Evolutionary conservation across 2,797 vertebrate species (phyloP).

Genomic region (Selene dorsalis): DNA sequence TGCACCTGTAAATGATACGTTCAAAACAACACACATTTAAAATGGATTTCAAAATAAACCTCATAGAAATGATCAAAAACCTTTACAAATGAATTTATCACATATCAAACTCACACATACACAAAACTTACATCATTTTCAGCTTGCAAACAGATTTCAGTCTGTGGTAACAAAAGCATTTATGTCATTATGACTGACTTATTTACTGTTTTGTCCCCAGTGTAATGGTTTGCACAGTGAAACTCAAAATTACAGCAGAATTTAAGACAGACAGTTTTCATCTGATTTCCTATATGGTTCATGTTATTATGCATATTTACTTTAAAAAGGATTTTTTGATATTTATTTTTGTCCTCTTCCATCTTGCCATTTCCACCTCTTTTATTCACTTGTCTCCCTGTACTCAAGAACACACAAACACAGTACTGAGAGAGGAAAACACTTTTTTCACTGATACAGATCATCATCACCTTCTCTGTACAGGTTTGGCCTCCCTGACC

Average conservation of each 20-base stretch:
- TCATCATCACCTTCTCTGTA: slow-evolving; percentile 83
- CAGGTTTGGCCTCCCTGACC: slow-evolving; percentile 69
- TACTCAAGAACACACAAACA: background rate
- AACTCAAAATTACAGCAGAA: background rate
- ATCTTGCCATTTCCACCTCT: background rate
- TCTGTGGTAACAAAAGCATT: slow-evolving; percentile 1
- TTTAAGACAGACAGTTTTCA: background rate
- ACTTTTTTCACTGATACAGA: slow-evolving; percentile 82
- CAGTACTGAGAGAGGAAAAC: background rate
- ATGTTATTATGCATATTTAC: background rate
- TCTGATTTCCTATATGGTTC: slow-evolving; percentile 5
- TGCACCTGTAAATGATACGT: background rate
- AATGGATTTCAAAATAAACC: background rate
- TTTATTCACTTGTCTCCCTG: background rate
- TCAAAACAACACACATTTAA: background rate
- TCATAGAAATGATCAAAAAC: background rate
- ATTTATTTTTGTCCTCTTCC: background rate
- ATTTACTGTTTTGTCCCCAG: background rate
- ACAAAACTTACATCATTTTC: slow-evolving; percentile 1
- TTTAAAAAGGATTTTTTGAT: background rate
- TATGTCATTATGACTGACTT: background rate
- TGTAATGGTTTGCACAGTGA: background rate
- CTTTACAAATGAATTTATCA: slow-evolving; percentile 18
- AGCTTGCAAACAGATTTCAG: slow-evolving; percentile 30
- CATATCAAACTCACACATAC: slow-evolving; percentile 24